Evolutionary conservation across 1,140 invertebrate genomes (phyloP).

Genomic region (Gonioctena quinquepunctata): DNA sequence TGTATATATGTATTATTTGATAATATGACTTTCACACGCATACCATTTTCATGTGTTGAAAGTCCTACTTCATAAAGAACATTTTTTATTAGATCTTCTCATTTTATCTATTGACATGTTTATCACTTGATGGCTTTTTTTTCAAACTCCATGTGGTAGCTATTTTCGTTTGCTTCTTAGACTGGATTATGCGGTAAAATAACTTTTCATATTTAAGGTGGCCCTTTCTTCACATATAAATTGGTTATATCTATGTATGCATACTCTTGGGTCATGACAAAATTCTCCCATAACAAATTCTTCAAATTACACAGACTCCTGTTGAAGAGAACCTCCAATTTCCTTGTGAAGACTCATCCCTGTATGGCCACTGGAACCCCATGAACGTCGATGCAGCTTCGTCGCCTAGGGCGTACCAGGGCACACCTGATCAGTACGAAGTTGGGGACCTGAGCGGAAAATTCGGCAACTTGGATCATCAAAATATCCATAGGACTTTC

Average conservation of each 20-base stretch:
- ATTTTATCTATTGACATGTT: too few species aligned
- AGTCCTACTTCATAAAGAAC: too few species aligned
- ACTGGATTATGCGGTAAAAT: too few species aligned
- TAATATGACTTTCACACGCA: too few species aligned
- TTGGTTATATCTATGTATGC: too few species aligned
- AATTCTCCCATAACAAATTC: neutral
- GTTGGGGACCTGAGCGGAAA: conserved; percentile 90
- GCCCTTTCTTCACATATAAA: too few species aligned
- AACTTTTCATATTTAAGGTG: neutral
- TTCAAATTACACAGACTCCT: conserved; percentile 63
- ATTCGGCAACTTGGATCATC: conserved; percentile 73
- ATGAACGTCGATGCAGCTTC: conserved; percentile 66
- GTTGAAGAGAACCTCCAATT: conserved; percentile 82
- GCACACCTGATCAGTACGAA: conserved; percentile 84
- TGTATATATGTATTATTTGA: too few species aligned
- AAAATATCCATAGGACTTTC: conserved; percentile 60
- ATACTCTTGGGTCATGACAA: too few species aligned
- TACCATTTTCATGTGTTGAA: too few species aligned
- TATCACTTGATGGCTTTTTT: neutral
- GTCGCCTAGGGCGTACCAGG: conserved; percentile 58
- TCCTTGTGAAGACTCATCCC: conserved; percentile 80
- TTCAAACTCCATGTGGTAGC: too few species aligned
- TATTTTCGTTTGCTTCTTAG: too few species aligned
- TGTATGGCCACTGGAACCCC: conserved; percentile 86
- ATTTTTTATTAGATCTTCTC: too few species aligned